phyloP scores from a whole-genome alignment of 2,888 invertebrate genomes.

The Cerastis rubricosa region DNA sequence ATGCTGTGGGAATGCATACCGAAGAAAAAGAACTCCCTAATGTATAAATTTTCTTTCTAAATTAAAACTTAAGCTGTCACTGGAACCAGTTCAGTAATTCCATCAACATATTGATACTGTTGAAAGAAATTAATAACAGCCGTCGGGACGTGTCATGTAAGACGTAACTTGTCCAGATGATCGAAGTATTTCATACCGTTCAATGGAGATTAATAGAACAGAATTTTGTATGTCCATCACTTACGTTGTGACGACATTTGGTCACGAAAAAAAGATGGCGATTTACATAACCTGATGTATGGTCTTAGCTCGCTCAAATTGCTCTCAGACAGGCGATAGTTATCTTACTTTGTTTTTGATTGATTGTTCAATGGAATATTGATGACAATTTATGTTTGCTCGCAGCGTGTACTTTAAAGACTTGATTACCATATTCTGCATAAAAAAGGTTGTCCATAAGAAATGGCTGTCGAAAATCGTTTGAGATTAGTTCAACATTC shows the following conservation, averaged over 20 bases:
- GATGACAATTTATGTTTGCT: conserved; percentile 58
- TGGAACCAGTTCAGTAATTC: conserved; percentile 68
- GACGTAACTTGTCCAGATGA: conserved; percentile 66
- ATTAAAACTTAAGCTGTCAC: conserved; percentile 49
- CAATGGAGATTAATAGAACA: conserved; percentile 70
- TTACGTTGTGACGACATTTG: conserved; percentile 64
- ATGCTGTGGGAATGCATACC: conserved; percentile 6
- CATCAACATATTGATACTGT: conserved; percentile 77
- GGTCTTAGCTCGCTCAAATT: conserved; percentile 64
- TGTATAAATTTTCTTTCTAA: conserved; percentile 38
- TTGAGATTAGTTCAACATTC: conserved; percentile 60
- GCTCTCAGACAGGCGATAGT: conserved; percentile 61
- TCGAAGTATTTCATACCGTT: conserved; percentile 66
- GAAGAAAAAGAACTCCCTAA: conserved; percentile 17
- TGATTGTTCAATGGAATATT: conserved; percentile 65
- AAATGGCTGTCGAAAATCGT: conserved; percentile 44
- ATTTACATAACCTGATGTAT: conserved; percentile 72
- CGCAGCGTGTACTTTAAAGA: conserved; percentile 44
- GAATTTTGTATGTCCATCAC: conserved; percentile 68
- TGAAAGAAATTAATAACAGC: conserved; percentile 73
- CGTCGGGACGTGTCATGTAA: conserved; percentile 63
- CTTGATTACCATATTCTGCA: conserved; percentile 43
- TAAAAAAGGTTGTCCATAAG: conserved; percentile 40
- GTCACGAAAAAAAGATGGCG: conserved; percentile 56
- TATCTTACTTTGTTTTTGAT: conserved; percentile 69